Conservation (phyloP, 2,113 vertebrate genomes). For the Cyprinodon variegatus region DNA sequence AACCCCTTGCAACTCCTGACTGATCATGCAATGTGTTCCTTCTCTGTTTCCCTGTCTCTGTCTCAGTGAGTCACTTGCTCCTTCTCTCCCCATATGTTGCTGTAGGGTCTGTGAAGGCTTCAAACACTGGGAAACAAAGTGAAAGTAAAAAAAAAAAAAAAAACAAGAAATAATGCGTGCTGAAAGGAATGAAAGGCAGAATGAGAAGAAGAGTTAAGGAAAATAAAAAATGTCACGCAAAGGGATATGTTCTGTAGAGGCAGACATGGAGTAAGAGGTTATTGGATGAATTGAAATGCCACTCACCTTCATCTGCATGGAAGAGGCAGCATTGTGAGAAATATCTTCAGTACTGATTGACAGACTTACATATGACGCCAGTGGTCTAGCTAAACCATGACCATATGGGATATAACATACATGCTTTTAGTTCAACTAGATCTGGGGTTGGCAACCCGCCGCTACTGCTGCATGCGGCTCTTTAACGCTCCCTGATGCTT, state of each 20-base stretch:
- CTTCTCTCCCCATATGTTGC: slow-evolving; percentile 65
- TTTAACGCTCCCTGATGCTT: no score
- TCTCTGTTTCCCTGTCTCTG: slow-evolving; percentile 32
- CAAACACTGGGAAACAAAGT: slow-evolving; percentile 39
- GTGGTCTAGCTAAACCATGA: slow-evolving; percentile 54
- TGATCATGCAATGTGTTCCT: slow-evolving; percentile 67
- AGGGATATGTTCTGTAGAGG: slow-evolving; percentile 14
- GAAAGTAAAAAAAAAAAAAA: slow-evolving; percentile 15
- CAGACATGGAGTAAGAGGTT: slow-evolving; percentile 15
- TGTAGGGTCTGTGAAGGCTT: slow-evolving; percentile 62
- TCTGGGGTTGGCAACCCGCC: background rate
- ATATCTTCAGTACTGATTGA: slow-evolving; percentile 55
- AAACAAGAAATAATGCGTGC: slow-evolving; percentile 1
- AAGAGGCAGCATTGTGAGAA: slow-evolving; percentile 39
- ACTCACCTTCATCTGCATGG: slow-evolving; percentile 47
- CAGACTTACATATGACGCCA: slow-evolving; percentile 50
- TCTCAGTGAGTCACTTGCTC: slow-evolving; percentile 51
- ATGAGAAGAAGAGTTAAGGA: background rate
- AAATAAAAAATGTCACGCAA: slow-evolving; percentile 11
- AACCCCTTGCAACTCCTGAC: slow-evolving; percentile 65
- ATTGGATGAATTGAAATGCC: slow-evolving; percentile 30
- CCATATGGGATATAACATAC: background rate
- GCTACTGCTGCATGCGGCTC: no score
- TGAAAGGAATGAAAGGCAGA: slow-evolving; percentile 9
- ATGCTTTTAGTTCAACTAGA: slow-evolving; percentile 1